Evolutionary conservation across 2,113 vertebrate genomes (phyloP), one percentile per base, ranked within the genome.

Genomic region (Cairina moschata): DNA sequence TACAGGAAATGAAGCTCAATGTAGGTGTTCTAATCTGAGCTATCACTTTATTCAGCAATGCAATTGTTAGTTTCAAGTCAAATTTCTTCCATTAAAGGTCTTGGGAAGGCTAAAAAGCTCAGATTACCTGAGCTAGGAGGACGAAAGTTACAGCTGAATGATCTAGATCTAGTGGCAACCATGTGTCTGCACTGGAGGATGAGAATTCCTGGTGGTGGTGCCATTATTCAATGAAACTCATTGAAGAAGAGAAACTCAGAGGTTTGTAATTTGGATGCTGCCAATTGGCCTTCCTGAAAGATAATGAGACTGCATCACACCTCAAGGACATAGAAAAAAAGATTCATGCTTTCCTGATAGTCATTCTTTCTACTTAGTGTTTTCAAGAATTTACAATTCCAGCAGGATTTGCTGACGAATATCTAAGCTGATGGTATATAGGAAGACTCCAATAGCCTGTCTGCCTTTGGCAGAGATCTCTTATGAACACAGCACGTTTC

Each of bases 141-240:
- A 44, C 5, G 28, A 74, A 81, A 63, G 25, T 52, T 50, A 34
- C 16, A 91, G 28, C 25, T 40, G 65, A 67, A 87, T 76, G 28
- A 48, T 52, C 29, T 40, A 44, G 34, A 63, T 48, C 46, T 22
- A 48, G 14, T 32, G 17, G 21, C 23, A 93, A 17, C 11, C 7
- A 48, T 17, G 15, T 0, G 0, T 17, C 67, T 22, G 48, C 62
- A 22, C 28, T 20, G 34, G 8, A 23, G 44, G 66, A 40, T 34
- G 40, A 13, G 32, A 46, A 76, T 60, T 60, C 0, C 1, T 55
- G 8, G 2, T 32, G 29, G 50, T 69, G 38, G 31, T 59, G 44
- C 26, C 2, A 1, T 85, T 79, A 68, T 56, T 65, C 34, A 50
- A 6, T 62, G 56, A 23, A 68, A 69, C 17, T 18, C 40, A 9